phyloP scores from a whole-genome alignment of 2,888 invertebrate species.

The Archips xylosteana region DNA sequence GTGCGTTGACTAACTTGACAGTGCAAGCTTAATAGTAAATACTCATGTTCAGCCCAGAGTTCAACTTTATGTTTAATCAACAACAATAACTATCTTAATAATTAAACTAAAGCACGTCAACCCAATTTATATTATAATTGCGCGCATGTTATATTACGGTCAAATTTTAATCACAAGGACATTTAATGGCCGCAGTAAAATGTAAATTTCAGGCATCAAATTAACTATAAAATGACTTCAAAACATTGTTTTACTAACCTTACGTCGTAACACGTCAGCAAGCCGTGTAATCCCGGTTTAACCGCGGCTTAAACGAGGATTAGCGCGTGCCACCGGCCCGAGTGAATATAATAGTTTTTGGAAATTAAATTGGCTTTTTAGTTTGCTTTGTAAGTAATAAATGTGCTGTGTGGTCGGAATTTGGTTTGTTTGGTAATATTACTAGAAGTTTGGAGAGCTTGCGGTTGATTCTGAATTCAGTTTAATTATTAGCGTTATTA shows the following conservation, averaged over 20 bases:
- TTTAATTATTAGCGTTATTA: background rate
- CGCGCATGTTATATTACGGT: conserved; percentile 43
- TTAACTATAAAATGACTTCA: conserved; percentile 35
- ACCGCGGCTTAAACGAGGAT: conserved; percentile 39
- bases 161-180: conserved; percentile 34
- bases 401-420: conserved; percentile 44
- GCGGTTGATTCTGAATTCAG: background rate
- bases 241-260: conserved; percentile 31
- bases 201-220: conserved; percentile 35
- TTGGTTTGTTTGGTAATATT: background rate
- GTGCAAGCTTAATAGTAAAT: background rate
- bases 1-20: no score
- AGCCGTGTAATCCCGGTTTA: conserved; percentile 29
- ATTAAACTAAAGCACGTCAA: conserved; percentile 36
- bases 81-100: conserved; percentile 9
- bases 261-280: conserved; percentile 34
- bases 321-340: conserved; percentile 33
- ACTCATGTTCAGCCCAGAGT: background rate
- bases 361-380: conserved; percentile 45
- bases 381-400: conserved; percentile 46
- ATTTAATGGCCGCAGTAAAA: conserved; percentile 34
- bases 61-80: background rate
- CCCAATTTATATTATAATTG: conserved; percentile 57
- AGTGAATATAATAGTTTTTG: conserved; percentile 38
- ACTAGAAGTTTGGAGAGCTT: background rate